A percentile compares a stretch with the other conserved stretches of the same genome.
Evolutionary conservation across 2,113 vertebrate genomes (phyloP).

Genomic region (Picathartes gymnocephalus): DNA sequence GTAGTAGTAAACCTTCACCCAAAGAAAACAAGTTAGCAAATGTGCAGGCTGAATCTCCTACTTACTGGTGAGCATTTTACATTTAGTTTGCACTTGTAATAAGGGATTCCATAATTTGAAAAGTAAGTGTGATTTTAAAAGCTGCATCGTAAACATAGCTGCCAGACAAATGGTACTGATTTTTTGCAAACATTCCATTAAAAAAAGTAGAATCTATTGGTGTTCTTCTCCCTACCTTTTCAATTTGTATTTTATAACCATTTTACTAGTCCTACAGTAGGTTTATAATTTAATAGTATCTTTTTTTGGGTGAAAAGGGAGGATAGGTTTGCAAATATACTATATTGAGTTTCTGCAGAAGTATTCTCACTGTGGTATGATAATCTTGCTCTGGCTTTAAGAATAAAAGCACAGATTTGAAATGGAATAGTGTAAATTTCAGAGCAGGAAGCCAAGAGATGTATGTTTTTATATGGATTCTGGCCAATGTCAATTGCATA

Average conservation of each 20-base stretch:
- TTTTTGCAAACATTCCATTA: not conserved
- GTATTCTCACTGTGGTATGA: not conserved
- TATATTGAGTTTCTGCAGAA: not conserved
- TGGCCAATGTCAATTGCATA: constrained; percentile 37
- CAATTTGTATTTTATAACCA: not conserved
- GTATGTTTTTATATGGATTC: constrained; percentile 31
- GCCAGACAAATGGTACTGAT: not conserved
- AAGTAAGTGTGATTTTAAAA: not conserved
- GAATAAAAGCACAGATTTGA: not conserved
- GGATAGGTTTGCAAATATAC: not conserved
- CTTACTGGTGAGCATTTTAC: not conserved
- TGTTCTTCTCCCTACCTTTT: not conserved
- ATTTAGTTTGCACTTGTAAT: not conserved
- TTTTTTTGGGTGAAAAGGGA: not conserved
- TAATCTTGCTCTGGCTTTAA: not conserved
- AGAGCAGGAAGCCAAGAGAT: constrained; percentile 1
- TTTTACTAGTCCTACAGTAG: not conserved
- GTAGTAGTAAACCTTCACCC: not conserved
- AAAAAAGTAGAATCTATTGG: not conserved
- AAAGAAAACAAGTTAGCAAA: not conserved
- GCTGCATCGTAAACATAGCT: not conserved
- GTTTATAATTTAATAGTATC: not conserved
- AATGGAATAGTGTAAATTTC: not conserved
- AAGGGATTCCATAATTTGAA: not conserved
- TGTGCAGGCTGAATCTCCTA: not conserved